Conservation (phyloP, 1,140 invertebrate genomes). For the Drosophila ananassae region DNA sequence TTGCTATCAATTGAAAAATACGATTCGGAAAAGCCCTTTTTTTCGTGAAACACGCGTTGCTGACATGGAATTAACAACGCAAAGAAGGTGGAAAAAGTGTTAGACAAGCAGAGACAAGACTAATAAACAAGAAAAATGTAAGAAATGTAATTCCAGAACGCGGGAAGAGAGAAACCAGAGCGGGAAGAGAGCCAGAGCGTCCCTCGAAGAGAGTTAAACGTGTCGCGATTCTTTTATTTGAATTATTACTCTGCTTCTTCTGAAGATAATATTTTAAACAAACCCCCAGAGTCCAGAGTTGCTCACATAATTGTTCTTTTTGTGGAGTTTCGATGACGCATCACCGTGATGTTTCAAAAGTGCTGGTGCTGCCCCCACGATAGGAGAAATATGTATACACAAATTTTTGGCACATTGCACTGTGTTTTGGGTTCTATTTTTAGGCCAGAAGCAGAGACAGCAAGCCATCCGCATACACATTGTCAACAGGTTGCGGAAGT, state of each 20-base stretch:
- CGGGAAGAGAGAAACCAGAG: conserved; percentile 10
- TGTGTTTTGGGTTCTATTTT: conserved; percentile 60
- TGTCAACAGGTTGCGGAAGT: conserved; percentile 81
- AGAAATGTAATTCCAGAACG: conserved; percentile 32
- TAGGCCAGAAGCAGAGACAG: conserved; percentile 42
- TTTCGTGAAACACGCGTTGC: conserved; percentile 23
- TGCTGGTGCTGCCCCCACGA: not conserved
- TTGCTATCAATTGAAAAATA: conserved; percentile 53
- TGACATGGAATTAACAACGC: conserved; percentile 15
- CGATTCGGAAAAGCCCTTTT: conserved; percentile 26
- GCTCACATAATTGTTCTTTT: conserved; percentile 16
- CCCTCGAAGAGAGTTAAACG: conserved; percentile 48
- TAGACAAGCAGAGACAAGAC: conserved; percentile 18
- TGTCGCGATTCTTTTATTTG: conserved; percentile 25
- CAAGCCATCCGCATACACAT: conserved; percentile 34
- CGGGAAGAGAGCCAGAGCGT: conserved; percentile 43
- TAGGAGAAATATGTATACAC: not conserved
- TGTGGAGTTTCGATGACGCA: conserved; percentile 39
- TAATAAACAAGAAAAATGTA: conserved; percentile 58
- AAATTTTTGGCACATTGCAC: conserved; percentile 68
- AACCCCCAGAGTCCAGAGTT: conserved; percentile 9
- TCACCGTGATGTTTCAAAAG: conserved; percentile 23
- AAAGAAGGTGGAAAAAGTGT: conserved; percentile 26
- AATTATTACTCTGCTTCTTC: conserved; percentile 16
- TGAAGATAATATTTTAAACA: conserved; percentile 41